phyloP scores from a whole-genome alignment of 2,113 vertebrate species.

The Xiphophorus couchianus region DNA sequence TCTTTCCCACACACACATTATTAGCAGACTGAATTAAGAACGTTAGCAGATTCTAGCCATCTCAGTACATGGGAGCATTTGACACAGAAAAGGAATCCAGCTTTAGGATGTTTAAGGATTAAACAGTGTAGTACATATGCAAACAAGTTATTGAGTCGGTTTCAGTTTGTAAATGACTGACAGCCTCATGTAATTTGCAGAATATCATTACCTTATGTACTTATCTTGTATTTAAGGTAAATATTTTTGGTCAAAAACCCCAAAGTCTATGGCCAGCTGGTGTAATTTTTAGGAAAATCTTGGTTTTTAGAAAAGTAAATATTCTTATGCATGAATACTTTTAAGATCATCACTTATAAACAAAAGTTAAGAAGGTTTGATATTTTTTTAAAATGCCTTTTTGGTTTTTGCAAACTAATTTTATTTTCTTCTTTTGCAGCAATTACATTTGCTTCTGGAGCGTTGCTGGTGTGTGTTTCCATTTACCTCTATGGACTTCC shows the following conservation, averaged over 20 bases:
- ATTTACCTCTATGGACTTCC: constrained; percentile 97
- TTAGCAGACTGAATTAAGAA: no score
- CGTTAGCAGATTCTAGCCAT: neutral
- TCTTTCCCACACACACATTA: neutral
- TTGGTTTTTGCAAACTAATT: neutral
- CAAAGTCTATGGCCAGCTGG: no score
- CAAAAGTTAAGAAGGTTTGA: neutral
- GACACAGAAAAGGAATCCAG: neutral
- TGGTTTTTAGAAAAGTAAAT: neutral
- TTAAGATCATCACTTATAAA: neutral
- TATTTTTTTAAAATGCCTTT: no score
- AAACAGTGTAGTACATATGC: no score
- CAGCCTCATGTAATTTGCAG: no score
- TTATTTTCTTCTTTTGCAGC: constrained; percentile 75
- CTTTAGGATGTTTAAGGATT: no score
- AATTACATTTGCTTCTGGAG: constrained; percentile 83
- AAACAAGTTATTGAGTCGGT: no score
- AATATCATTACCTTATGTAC: no score
- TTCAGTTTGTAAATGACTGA: no score
- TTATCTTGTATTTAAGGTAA: no score
- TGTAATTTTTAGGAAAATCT: no score
- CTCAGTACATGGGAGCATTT: neutral
- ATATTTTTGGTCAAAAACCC: no score
- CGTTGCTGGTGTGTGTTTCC: constrained; percentile 92
- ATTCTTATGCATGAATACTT: neutral